These are phyloP conservation scores for Stichopus chloronotus DNA, from an alignment of 35 echinoderm and acorn worm genomes.

Conservation along the genomic window DNA sequence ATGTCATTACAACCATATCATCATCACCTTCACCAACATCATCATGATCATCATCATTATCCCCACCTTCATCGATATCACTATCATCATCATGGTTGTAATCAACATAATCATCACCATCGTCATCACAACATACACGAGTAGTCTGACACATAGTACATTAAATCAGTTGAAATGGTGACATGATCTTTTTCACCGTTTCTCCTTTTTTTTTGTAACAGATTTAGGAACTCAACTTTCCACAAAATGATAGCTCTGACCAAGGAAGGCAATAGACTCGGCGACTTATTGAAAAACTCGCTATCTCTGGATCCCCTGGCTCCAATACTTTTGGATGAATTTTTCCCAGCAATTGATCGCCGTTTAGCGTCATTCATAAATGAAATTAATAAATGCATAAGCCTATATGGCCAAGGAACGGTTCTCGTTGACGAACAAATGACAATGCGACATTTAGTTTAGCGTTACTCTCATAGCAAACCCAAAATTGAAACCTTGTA, in stretches of 20 bases:
- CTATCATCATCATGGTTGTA: too few species aligned
- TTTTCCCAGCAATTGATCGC: conserved; percentile 70
- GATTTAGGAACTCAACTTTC: conserved; percentile 30
- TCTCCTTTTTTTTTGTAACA: not conserved
- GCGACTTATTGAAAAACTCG: conserved; percentile 62
- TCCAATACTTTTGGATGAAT: conserved; percentile 70
- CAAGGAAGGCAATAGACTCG: conserved; percentile 52
- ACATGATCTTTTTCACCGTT: too few species aligned
- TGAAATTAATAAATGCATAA: conserved; percentile 22
- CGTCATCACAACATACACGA: too few species aligned
- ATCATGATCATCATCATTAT: too few species aligned
- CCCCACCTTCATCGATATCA: too few species aligned
- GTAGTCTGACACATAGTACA: too few species aligned
- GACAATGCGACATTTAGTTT: not conserved
- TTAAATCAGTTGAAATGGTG: too few species aligned
- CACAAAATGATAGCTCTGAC: not conserved
- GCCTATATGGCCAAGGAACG: not conserved
- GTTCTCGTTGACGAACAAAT: not conserved
- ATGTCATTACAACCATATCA: too few species aligned
- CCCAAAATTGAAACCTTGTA: too few species aligned
- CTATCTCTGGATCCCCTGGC: conserved; percentile 66
- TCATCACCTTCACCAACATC: too few species aligned
- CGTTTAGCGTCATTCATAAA: conserved; percentile 34
- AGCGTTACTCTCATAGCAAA: too few species aligned
- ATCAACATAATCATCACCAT: too few species aligned